phyloP scores from a whole-genome alignment of 1,140 invertebrate genomes.

The Octopus sinensis region DNA sequence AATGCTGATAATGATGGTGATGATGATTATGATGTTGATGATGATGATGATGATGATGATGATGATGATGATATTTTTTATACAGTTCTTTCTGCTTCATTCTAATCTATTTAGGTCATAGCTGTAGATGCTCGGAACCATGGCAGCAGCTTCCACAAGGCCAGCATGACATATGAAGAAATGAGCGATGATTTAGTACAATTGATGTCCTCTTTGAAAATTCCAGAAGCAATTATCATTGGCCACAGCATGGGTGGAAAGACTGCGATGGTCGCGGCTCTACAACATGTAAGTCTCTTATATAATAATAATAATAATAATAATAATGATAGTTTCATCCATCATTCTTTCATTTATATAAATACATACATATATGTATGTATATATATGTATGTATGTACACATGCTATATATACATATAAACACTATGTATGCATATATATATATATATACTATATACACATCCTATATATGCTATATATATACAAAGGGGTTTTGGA shows the following conservation, averaged over 20 bases:
- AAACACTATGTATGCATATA: not conserved
- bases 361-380: not conserved
- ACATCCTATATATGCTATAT: not conserved
- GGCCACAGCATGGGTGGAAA: conserved; percentile 92
- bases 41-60: too few relatives aligned
- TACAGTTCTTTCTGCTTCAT: too few relatives aligned
- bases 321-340: not conserved
- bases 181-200: conserved; percentile 72
- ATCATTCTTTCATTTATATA: not conserved
- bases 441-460: not conserved
- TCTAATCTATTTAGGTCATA: conserved; percentile 63
- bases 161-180: conserved; percentile 68
- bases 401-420: not conserved
- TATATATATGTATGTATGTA: not conserved
- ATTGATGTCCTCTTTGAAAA: conserved; percentile 65
- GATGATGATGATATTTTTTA: too few relatives aligned
- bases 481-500: too few relatives aligned
- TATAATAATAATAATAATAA: too few relatives aligned
- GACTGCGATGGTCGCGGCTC: conserved; percentile 74
- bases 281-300: conserved; percentile 62
- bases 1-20: too few relatives aligned
- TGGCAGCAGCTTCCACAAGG: conserved; percentile 79
- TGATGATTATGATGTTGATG: too few relatives aligned
- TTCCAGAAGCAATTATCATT: conserved; percentile 68
- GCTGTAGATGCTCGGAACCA: conserved; percentile 85